These are phyloP conservation scores for Bombus waltoni DNA, from an alignment of 1,140 invertebrate species.

Conservation along the genomic window DNA sequence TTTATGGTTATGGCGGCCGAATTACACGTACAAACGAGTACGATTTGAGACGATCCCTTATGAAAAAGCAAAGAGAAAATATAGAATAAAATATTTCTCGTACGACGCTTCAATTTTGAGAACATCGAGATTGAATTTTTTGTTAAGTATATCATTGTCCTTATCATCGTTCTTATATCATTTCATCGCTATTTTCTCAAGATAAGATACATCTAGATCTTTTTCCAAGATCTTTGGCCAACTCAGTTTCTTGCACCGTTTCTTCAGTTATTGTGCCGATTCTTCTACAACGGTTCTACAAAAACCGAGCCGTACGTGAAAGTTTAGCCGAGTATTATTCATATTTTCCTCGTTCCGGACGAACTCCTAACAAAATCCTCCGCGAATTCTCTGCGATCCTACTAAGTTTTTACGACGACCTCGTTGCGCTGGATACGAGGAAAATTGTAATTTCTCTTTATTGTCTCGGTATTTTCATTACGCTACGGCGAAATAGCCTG, in stretches of 20 bases:
- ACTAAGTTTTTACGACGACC: neutral
- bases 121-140: no score
- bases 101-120: no score
- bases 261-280: neutral
- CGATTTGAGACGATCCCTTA: no score
- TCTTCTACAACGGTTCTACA: neutral
- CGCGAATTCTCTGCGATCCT: neutral
- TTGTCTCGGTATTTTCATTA: neutral
- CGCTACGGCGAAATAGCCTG: neutral
- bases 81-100: no score
- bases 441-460: neutral
- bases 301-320: neutral
- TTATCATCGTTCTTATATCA: no score
- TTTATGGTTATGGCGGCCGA: neutral
- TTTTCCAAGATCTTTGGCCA: neutral
- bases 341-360: neutral
- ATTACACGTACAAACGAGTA: no score
- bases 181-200: no score
- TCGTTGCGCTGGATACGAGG: neutral
- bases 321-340: constrained; percentile 2
- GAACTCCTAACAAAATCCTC: constrained; percentile 1
- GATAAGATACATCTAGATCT: neutral
- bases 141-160: no score
- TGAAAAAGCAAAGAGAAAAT: no score
- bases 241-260: neutral